Conservation (phyloP, 2,113 vertebrate genomes). For the Oreochromis spilurus region DNA sequence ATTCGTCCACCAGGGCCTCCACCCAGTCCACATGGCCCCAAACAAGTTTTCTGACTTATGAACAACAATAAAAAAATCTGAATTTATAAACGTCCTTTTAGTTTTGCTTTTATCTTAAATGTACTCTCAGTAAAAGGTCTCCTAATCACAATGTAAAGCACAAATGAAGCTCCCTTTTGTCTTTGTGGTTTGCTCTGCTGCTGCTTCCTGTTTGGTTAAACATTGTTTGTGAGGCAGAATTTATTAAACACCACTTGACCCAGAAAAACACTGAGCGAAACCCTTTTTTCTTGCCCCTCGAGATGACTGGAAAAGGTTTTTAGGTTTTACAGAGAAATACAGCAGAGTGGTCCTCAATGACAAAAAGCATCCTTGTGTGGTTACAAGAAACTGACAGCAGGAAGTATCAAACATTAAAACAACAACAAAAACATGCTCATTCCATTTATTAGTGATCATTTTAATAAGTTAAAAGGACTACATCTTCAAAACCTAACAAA, state of each 20-base stretch:
- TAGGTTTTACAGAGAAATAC: neutral
- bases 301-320: neutral
- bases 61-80: neutral
- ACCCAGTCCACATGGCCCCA: neutral
- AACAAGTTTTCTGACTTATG: neutral
- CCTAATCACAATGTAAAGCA: neutral
- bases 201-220: neutral
- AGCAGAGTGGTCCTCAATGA: neutral
- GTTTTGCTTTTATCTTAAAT: neutral
- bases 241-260: neutral
- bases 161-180: neutral
- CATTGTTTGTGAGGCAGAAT: neutral
- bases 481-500: neutral
- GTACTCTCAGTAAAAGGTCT: neutral
- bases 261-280: neutral
- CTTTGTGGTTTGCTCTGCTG: neutral
- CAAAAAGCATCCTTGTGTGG: accelerated
- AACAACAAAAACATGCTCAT: neutral
- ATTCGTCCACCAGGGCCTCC: accelerated
- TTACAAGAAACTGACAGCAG: neutral
- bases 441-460: neutral
- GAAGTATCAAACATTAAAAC: neutral
- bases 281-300: neutral
- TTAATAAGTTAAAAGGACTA: neutral
- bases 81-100: neutral